phyloP scores from a whole-genome alignment of 1,140 invertebrate species.

The Arctopsyche grandis region DNA sequence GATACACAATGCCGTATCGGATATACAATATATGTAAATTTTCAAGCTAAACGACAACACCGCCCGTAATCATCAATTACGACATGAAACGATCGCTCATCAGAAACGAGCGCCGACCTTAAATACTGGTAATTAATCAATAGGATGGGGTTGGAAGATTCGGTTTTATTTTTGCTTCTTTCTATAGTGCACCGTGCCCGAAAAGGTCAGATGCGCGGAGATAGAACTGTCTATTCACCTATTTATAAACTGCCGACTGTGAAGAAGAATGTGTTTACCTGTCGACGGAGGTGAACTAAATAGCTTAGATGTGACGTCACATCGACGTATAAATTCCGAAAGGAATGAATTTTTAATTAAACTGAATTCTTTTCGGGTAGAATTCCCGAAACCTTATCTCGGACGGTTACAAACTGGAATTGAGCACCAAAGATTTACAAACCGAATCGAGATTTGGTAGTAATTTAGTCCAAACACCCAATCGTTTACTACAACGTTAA shows the following conservation, averaged over 20 bases:
- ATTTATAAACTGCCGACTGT: conserved; percentile 1
- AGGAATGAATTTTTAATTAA: background rate
- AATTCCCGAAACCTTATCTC: background rate
- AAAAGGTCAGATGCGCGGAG: background rate
- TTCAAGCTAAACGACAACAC: no score
- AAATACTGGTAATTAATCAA: conserved; percentile 14
- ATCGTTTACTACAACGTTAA: no score
- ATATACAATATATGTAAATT: no score
- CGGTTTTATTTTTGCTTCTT: no score
- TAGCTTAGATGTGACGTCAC: background rate
- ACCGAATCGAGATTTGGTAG: no score
- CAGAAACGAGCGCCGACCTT: background rate
- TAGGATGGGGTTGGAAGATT: background rate
- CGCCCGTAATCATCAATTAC: no score
- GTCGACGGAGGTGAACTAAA: background rate
- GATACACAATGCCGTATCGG: no score
- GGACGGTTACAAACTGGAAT: background rate
- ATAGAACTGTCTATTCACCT: conserved; percentile 7
- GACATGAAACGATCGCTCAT: background rate
- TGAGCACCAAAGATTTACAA: background rate
- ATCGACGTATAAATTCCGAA: no score
- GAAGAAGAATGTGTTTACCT: conserved; percentile 9
- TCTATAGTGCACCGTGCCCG: background rate
- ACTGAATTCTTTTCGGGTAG: background rate
- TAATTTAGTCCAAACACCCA: no score